Conservation (phyloP, 2,113 vertebrate genomes). For the Callaeas wilsoni region DNA sequence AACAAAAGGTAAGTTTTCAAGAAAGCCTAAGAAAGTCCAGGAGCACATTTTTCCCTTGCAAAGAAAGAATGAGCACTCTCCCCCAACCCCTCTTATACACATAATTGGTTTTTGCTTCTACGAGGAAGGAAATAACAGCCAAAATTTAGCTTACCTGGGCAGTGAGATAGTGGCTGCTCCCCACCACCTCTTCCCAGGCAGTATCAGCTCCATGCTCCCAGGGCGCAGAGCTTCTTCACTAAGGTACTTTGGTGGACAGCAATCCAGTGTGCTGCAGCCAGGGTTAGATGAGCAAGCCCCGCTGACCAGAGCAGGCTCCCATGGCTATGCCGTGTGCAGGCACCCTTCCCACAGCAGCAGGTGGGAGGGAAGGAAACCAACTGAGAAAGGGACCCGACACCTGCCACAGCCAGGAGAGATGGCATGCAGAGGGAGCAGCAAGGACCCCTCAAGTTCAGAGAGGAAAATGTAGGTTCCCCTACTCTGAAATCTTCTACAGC, state of each 20-base stretch:
- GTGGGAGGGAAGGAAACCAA: neutral
- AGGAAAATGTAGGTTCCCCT: neutral
- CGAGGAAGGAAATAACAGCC: neutral
- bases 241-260: neutral
- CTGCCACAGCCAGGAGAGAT: neutral
- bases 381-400: rapidly evolving
- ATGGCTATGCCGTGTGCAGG: neutral
- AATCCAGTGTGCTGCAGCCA: neutral
- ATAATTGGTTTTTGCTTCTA: neutral
- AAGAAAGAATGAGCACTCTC: neutral
- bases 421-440: neutral
- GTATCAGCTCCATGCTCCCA: neutral
- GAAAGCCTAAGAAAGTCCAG: neutral
- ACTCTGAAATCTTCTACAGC: neutral
- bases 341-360: neutral
- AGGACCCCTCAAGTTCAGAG: neutral
- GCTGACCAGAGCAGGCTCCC: neutral
- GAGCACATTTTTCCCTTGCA: neutral
- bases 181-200: neutral
- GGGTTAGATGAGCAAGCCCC: neutral
- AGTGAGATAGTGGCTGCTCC: neutral
- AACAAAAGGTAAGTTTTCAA: neutral
- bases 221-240: neutral
- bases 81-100: rapidly evolving
- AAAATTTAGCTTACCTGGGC: conserved; percentile 17